Conservation (phyloP, 2,888 invertebrate genomes). For the Oxytorus armatus region DNA sequence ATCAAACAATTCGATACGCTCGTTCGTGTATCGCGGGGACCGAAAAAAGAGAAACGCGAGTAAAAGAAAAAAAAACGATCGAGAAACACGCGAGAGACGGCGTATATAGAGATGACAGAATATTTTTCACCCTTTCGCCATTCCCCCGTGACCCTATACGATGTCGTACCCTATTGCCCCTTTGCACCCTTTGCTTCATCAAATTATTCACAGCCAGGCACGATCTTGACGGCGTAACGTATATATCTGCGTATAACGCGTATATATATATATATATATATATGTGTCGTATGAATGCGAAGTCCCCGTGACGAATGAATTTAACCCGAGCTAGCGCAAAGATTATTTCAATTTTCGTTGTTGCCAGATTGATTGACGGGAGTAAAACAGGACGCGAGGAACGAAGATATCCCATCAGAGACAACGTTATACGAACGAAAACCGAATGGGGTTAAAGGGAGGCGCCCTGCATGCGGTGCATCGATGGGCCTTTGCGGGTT, state of each 20-base stretch:
- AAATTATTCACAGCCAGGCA: conserved; percentile 66
- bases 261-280: not conserved
- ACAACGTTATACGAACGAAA: conserved; percentile 28
- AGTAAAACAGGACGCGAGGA: conserved; percentile 34
- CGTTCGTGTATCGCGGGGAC: not conserved
- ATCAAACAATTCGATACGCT: conserved; percentile 51
- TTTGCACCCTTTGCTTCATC: conserved; percentile 53
- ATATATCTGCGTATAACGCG: conserved; percentile 1
- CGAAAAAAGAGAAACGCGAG: not conserved
- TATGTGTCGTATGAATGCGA: conserved; percentile 51
- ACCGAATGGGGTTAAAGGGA: not conserved
- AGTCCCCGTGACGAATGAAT: conserved; percentile 65
- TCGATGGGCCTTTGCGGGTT: conserved; percentile 30
- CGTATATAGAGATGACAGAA: conserved; percentile 52
- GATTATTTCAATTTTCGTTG: conserved; percentile 69
- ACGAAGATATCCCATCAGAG: conserved; percentile 39
- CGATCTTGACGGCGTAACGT: conserved; percentile 17
- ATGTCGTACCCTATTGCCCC: conserved; percentile 57
- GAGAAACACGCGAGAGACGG: conserved; percentile 9
- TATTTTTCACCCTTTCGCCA: conserved; percentile 53
- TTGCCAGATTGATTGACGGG: conserved; percentile 67
- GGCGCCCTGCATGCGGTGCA: conserved; percentile 19
- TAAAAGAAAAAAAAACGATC: conserved; percentile 2
- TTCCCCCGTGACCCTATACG: conserved; percentile 8
- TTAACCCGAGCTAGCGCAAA: conserved; percentile 59